Evolutionary conservation across 2,113 vertebrate genomes (phyloP).

Genomic region (Chauna torquata): DNA sequence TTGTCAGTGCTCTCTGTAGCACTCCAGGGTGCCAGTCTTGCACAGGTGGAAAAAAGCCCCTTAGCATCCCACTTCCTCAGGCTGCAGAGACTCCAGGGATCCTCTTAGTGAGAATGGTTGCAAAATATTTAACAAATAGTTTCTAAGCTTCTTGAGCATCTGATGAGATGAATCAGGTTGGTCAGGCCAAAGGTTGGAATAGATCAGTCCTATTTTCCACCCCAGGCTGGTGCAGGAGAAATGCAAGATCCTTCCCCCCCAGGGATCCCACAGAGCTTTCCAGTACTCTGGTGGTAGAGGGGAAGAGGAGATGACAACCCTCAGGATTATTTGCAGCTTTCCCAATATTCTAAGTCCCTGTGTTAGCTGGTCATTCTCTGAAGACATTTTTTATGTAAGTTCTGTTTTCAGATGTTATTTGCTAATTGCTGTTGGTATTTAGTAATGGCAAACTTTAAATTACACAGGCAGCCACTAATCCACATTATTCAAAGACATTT

Average conservation of each 20-base stretch:
- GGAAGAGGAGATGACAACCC: not conserved
- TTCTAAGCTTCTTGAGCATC: not conserved
- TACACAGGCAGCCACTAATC: not conserved
- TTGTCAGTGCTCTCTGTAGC: not conserved
- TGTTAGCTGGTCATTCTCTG: not conserved
- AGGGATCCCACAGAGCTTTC: not conserved
- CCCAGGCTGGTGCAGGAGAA: not conserved
- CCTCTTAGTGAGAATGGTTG: not conserved
- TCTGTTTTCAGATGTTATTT: not conserved
- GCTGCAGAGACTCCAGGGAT: not conserved
- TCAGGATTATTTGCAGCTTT: not conserved
- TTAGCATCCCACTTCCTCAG: not conserved
- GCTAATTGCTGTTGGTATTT: slow-evolving; percentile 26
- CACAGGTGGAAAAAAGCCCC: not conserved
- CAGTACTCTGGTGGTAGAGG: not conserved
- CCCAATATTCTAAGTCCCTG: not conserved
- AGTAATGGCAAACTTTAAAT: not conserved
- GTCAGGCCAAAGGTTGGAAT: not conserved
- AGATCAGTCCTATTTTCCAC: not conserved
- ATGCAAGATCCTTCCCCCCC: not conserved
- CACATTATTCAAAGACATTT: not conserved
- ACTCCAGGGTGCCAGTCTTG: not conserved
- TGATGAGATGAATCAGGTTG: not conserved
- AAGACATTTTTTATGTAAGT: not conserved
- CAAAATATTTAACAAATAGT: not conserved